phyloP scores from a whole-genome alignment of 2,888 invertebrate species.

The Phragmatobia fuliginosa region DNA sequence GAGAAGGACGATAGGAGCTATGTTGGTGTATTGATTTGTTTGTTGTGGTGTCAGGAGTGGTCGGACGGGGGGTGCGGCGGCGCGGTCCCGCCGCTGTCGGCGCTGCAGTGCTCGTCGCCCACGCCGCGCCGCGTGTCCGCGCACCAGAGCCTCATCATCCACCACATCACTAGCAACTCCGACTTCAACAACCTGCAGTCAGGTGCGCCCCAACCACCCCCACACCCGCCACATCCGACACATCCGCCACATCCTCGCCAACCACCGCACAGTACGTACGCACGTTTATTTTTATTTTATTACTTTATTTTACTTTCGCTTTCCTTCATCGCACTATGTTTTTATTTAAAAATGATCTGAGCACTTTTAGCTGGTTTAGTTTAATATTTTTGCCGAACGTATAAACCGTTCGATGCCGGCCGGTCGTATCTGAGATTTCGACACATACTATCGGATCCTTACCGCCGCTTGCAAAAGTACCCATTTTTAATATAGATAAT shows the following conservation, averaged over 20 bases:
- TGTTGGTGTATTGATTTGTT: too few relatives aligned
- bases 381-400: too few relatives aligned
- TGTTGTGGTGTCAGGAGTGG: conserved; percentile 64
- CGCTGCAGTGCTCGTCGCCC: conserved; percentile 82
- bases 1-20: too few relatives aligned
- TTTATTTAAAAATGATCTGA: not conserved
- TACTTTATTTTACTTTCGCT: not conserved
- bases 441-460: too few relatives aligned
- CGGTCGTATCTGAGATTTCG: too few relatives aligned
- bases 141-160: conserved; percentile 83
- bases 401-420: too few relatives aligned
- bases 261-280: conserved; percentile 1
- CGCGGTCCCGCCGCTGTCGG: conserved; percentile 72
- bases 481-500: too few relatives aligned
- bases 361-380: not conserved
- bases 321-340: not conserved
- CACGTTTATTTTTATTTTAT: not conserved
- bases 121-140: conserved; percentile 82
- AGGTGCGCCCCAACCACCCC: conserved; percentile 50
- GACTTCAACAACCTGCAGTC: conserved; percentile 83
- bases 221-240: not conserved
- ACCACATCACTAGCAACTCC: conserved; percentile 83
- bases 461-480: too few relatives aligned
- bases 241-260: not conserved
- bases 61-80: conserved; percentile 52